Base-by-base conservation (phyloP, 2,113 vertebrate species). In the Pristiophorus japonicus region DNA sequence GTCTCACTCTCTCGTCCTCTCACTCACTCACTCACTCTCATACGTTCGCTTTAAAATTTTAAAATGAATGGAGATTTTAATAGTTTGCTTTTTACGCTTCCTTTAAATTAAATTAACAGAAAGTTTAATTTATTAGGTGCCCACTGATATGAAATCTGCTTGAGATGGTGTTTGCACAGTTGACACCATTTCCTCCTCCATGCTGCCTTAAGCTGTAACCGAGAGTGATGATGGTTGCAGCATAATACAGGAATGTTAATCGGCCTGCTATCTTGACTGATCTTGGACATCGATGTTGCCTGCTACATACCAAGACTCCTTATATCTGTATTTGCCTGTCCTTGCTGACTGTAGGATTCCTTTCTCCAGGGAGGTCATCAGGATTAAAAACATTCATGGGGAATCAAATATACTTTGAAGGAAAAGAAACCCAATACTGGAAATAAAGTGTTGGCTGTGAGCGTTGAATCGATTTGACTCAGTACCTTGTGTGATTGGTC, bases 221-320 rank as follows among this genome's bases (percentile, higher is more conserved):
- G 2, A 63, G 88, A 62, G 88, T 92, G 88, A 63, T 38, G 34
- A 92, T 92, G 88, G 62, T 92, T 92, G 88, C 62, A 38, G 87
- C 87, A 91, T 62, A n/a, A 91, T 34, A n/a, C 87, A 59, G 59
- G 59, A 92, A 92, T 92, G 88, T 92, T 63, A 92, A 92, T 65
- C 7, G 62, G 59, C 59, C 55, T 42, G 59, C 62, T 92, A 92
- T 92, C 88, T 92, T 65, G 59, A 92, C 88, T 92, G 34, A 63
- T 92, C 59, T 34, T 92, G 88, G 34, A 65, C 88, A 92, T 38
- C n/a, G 62, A 55, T 91, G 30, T 92, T 92, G 59, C n/a, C 88
- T 92, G 88, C 59, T 92, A 45, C 88, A 63, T 92, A 92, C 88
- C 88, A 92, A 63, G n/a, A 62, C 59, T 63, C 4, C 38, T 92